These are phyloP conservation scores for Stomatorhinus walkeri DNA, from an alignment of 2,797 vertebrate genomes.

Conservation along the genomic window DNA sequence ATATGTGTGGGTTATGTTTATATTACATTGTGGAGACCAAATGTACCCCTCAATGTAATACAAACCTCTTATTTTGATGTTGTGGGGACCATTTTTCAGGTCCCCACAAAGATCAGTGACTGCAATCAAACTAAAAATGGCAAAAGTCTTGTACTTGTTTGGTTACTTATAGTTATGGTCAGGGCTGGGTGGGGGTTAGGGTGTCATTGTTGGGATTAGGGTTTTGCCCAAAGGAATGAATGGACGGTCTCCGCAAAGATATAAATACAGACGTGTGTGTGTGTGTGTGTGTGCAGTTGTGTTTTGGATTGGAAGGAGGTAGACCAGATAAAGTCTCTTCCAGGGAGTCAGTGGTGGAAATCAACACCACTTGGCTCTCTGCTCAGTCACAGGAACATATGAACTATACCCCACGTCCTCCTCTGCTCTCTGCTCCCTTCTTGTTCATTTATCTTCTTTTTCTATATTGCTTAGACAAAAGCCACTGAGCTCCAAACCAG, in stretches of 20 bases:
- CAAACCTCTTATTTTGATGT: neutral
- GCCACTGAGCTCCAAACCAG: neutral
- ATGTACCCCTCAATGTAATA: neutral
- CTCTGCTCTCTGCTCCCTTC: neutral
- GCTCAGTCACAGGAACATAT: neutral
- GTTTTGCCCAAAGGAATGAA: neutral
- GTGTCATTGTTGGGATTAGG: neutral
- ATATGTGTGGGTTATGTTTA: neutral
- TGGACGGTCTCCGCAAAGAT: neutral
- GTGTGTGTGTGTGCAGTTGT: neutral
- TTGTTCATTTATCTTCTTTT: neutral
- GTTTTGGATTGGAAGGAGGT: neutral
- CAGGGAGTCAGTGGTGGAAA: neutral
- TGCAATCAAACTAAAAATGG: neutral
- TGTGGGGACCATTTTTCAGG: neutral
- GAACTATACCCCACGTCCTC: neutral
- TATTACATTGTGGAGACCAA: neutral
- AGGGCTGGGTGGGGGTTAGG: neutral
- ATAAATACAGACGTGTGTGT: neutral
- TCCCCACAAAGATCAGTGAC: neutral
- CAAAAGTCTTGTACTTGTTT: neutral
- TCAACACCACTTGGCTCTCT: neutral
- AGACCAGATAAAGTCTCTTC: neutral
- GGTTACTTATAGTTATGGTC: neutral
- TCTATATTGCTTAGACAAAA: neutral